phyloP scores from a whole-genome alignment of 1,140 invertebrate genomes.

The Monochamus saltuarius region DNA sequence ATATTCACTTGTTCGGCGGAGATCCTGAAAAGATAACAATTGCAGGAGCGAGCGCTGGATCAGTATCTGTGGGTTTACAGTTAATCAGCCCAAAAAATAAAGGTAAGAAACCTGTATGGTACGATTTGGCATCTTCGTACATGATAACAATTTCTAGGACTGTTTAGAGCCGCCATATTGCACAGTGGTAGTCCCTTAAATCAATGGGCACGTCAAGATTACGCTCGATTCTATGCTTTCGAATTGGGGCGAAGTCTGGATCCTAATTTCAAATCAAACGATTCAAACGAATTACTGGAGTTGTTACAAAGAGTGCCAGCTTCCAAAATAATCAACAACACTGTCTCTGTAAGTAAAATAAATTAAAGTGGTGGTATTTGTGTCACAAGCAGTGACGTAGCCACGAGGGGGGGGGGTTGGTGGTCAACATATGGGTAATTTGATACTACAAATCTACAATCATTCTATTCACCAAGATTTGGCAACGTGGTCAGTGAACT shows the following conservation, averaged over 20 bases:
- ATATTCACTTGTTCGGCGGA: constrained; percentile 1
- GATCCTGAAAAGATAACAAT: constrained; percentile 4
- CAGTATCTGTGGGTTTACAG: background rate
- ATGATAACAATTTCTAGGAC: background rate
- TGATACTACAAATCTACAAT: too few species aligned
- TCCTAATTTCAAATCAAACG: background rate
- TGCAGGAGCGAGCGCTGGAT: background rate
- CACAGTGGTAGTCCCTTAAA: background rate
- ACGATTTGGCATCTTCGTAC: too few species aligned
- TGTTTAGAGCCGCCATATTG: background rate
- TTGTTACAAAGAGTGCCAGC: background rate
- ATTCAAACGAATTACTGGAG: background rate
- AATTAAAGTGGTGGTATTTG: too few species aligned
- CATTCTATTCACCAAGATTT: too few species aligned
- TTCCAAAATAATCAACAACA: background rate
- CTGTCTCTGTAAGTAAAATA: too few species aligned
- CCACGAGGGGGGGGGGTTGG: too few species aligned
- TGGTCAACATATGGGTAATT: too few species aligned
- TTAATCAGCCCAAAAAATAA: too few species aligned
- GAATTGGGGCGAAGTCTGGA: background rate
- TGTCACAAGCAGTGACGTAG: too few species aligned
- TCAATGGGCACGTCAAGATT: background rate
- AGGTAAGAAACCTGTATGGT: too few species aligned
- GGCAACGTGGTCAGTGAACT: too few species aligned
- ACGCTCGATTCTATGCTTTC: background rate